A percentile compares a stretch with the other conserved stretches of the same genome.
These are phyloP conservation scores for Carassius carassius DNA, from an alignment of 2,113 vertebrate species.

Conservation along the genomic window DNA sequence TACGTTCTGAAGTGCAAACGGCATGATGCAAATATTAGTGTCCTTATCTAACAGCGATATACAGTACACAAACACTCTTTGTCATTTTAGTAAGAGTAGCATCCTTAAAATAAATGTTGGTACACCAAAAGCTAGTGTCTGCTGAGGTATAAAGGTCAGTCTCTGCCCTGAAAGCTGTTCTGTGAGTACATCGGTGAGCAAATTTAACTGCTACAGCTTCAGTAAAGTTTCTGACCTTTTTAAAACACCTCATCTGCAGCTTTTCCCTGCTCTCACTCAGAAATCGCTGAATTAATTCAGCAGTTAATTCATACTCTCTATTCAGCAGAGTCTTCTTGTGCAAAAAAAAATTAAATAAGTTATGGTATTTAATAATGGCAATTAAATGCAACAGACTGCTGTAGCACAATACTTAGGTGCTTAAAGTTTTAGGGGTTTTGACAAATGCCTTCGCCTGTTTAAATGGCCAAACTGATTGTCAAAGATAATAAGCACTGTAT, in stretches of 20 bases:
- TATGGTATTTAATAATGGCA: not conserved
- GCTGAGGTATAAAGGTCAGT: slow-evolving; percentile 31
- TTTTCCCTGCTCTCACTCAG: not conserved
- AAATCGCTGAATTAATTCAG: slow-evolving; percentile 14
- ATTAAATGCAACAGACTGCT: slow-evolving; percentile 5
- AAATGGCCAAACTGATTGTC: not conserved
- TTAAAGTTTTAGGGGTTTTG: not conserved
- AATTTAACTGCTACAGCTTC: slow-evolving; percentile 19
- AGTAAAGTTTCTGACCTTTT: slow-evolving; percentile 31
- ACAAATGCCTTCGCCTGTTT: not conserved
- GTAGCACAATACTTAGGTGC: not conserved
- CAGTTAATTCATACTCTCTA: not conserved
- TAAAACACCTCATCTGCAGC: slow-evolving; percentile 8
- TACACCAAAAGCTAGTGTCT: not conserved
- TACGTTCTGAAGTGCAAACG: not conserved
- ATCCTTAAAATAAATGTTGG: slow-evolving; percentile 8
- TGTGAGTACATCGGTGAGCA: not conserved
- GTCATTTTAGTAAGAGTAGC: not conserved
- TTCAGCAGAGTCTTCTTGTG: not conserved
- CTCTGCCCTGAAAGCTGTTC: not conserved
- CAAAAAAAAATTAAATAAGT: not conserved
- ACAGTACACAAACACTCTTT: not conserved
- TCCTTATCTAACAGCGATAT: not conserved
- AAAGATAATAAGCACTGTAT: not conserved
- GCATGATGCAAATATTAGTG: not conserved